A percentile compares a stretch with the other conserved stretches of the same genome.
Conservation (phyloP, 2,888 invertebrate genomes). For the Napeogenes sylphis region DNA sequence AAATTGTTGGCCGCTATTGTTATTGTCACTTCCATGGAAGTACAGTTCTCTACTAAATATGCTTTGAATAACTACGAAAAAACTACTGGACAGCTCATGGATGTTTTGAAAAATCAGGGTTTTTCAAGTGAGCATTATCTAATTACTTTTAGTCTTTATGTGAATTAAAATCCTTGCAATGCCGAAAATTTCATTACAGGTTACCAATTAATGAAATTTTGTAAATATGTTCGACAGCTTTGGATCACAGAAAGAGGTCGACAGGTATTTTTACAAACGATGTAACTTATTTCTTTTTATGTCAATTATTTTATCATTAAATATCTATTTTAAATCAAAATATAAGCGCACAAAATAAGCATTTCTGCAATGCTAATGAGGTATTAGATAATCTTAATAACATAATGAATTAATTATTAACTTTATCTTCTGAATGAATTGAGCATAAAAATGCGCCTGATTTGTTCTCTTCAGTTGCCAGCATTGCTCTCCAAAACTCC, state of each 20-base stretch:
- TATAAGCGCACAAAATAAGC: background rate
- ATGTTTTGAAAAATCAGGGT: constrained; percentile 65
- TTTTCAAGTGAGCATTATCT: constrained; percentile 51
- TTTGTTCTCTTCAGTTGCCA: constrained; percentile 49
- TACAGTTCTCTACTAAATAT: constrained; percentile 59
- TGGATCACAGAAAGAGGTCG: constrained; percentile 73
- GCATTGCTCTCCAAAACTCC: constrained; percentile 60
- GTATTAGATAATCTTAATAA: too few species aligned
- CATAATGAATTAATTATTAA: too few species aligned
- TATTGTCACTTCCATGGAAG: constrained; percentile 60
- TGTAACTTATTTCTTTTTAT: background rate
- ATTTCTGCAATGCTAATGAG: too few species aligned
- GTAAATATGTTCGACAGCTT: constrained; percentile 68
- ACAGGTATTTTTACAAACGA: constrained; percentile 54
- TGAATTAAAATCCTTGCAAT: background rate
- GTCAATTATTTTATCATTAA: background rate
- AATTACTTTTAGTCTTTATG: background rate
- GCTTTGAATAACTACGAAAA: constrained; percentile 60
- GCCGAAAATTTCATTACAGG: constrained; percentile 38
- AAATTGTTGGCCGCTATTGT: constrained; percentile 64
- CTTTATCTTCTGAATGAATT: too few species aligned
- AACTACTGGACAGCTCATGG: constrained; percentile 54
- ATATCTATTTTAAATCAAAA: background rate
- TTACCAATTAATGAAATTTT: constrained; percentile 70
- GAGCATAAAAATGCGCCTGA: too few species aligned